A percentile compares a stretch with the other conserved stretches of the same genome.
phyloP scores from a whole-genome alignment of 2,113 vertebrate species.

The Alligator mississippiensis region DNA sequence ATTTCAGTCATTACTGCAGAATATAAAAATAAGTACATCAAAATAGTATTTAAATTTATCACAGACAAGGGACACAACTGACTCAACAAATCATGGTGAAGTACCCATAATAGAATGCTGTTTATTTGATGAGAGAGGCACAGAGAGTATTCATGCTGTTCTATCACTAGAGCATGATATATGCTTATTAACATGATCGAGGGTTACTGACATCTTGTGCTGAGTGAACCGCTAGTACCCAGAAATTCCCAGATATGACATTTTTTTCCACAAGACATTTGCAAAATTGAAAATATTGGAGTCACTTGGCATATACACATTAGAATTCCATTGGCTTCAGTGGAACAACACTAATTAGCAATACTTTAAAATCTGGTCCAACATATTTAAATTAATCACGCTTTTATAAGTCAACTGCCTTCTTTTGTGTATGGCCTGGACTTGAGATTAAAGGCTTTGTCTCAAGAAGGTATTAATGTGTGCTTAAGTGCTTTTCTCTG shows the following conservation, averaged over 20 bases:
- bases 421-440: not conserved
- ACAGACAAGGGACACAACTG: not conserved
- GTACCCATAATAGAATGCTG: not conserved
- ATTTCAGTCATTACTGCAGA: not conserved
- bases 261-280: no score
- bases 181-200: not conserved
- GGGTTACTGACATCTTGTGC: not conserved
- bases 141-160: not conserved
- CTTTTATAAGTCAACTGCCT: not conserved
- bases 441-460: not conserved
- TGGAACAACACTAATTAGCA: not conserved
- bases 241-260: not conserved
- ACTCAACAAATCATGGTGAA: not conserved
- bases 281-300: no score
- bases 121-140: not conserved
- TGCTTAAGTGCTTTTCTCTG: not conserved
- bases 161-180: not conserved
- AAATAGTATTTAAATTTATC: not conserved
- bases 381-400: rapidly evolving
- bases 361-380: not conserved
- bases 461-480: not conserved
- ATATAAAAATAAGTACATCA: not conserved
- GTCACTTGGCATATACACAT: no score
- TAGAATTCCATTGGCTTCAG: rapidly evolving
- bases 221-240: not conserved